Percentiles rank a stretch among this genome's conserved stretches.
Conservation (phyloP, 2,888 invertebrate genomes). For the Lymantria monacha region DNA sequence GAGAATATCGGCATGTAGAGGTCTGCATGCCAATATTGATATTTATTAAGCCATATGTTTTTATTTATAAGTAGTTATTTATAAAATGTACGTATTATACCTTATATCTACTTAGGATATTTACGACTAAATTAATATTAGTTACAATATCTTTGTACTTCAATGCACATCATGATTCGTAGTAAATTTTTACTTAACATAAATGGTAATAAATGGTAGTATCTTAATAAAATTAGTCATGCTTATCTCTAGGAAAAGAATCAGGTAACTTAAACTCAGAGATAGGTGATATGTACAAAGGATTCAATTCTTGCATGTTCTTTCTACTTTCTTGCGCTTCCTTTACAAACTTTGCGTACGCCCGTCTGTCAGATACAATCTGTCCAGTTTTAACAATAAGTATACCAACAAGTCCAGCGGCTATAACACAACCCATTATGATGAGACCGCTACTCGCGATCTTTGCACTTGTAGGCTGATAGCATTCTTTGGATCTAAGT, state of each 20-base stretch:
- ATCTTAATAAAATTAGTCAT: conserved; percentile 46
- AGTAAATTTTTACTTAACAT: too few species aligned
- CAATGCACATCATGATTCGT: too few species aligned
- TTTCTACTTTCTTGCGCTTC: conserved; percentile 67
- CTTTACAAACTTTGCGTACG: conserved; percentile 76
- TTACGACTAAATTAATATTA: too few species aligned
- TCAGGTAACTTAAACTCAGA: conserved; percentile 80
- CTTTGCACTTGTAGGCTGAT: conserved; percentile 58
- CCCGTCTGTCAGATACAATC: conserved; percentile 73
- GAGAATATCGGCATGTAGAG: too few species aligned
- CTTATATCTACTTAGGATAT: too few species aligned
- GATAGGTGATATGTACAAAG: conserved; percentile 84
- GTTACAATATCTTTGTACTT: too few species aligned
- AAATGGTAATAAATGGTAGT: too few species aligned
- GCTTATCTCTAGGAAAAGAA: conserved; percentile 65
- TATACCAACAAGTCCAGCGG: conserved; percentile 71
- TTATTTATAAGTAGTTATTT: too few species aligned
- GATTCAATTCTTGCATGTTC: conserved; percentile 76
- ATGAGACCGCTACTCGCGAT: conserved; percentile 58
- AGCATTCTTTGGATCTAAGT: conserved; percentile 60
- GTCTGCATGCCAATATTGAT: too few species aligned
- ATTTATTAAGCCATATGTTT: too few species aligned
- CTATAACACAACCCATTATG: conserved; percentile 70
- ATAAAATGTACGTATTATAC: too few species aligned
- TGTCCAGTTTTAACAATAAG: conserved; percentile 63